Base-by-base conservation (phyloP, 2,888 invertebrate genomes). In the Blastobasis lacticolella region DNA sequence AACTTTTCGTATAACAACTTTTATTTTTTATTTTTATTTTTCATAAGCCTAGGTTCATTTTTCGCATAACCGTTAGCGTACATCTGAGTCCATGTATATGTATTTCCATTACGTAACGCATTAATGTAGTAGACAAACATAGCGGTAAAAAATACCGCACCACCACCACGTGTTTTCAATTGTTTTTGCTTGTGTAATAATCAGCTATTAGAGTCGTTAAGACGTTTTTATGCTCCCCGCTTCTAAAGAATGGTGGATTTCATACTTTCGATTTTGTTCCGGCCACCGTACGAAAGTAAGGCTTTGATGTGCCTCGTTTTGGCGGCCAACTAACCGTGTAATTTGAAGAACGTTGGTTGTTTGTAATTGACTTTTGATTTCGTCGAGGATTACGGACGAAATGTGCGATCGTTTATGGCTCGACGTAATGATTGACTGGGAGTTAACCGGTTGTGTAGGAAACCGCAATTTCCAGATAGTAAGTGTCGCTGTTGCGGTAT, bases 251-350 rank as follows among this genome's bases (percentile, higher is more conserved):
- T 64, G 61, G 60, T 56, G 63, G 67, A 60, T 61, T 61, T 59
- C 56, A n/a, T 46, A 71, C 78, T 79, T 72, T 78, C 72, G 59
- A 63, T 78, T 73, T 75, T 66, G 60, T 66, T 65, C 56, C 49
- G 57, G 53, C 58, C 58, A n/a, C 43, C 10, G 42, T 54, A 56
- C 58, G 57, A 62, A 66, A 61, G 61, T 59, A 52, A 55, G 49
- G 50, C 55, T 60, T 54, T 53, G 54, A 63, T 62, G 60, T 62
- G 67, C 48, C 66, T 67, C 67, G 62, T 66, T 68, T 62, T 55
- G 58, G 59, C 49, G 53, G 49, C 49, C 54, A 57, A 56, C 57
- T 55, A 58, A 53, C 58, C 58, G 59, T 57, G 60, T 56, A 59
- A 63, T 49, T 9, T 23, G 23, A 36, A 38, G 37, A 23, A 23